These are phyloP conservation scores for Conger conger DNA, from an alignment of 2,113 vertebrate species.

Conservation along the genomic window DNA sequence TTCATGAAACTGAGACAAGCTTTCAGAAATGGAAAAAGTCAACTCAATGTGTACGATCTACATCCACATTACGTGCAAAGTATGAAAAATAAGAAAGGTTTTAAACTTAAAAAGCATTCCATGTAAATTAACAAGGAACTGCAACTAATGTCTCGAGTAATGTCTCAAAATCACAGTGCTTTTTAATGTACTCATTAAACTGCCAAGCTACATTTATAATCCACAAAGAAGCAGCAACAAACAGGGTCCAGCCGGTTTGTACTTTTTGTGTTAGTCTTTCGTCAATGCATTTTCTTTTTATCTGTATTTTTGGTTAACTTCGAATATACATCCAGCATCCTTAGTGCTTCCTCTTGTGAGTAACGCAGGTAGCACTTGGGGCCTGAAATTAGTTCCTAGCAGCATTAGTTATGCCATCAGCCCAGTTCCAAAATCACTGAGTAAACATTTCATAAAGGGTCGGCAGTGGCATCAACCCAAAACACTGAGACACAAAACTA, in stretches of 20 bases:
- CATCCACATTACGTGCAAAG: constrained; percentile 53
- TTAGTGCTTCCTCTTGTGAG: constrained; percentile 19
- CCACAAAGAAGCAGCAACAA: constrained; percentile 42
- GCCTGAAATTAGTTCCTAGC: constrained; percentile 21
- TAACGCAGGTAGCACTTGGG: constrained; percentile 21
- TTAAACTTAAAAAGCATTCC: constrained; percentile 34
- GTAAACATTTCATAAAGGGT: constrained; percentile 37
- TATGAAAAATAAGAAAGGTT: constrained; percentile 24
- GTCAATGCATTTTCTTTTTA: constrained; percentile 22
- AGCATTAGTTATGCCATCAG: constrained; percentile 34
- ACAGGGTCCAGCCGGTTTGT: constrained; percentile 59
- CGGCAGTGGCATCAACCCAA: constrained; percentile 38
- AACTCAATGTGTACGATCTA: constrained; percentile 25
- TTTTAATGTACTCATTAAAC: constrained; percentile 42
- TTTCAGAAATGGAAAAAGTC: constrained; percentile 30
- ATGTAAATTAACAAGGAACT: constrained; percentile 24
- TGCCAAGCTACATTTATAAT: constrained; percentile 45
- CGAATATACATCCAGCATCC: constrained; percentile 28
- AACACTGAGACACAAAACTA: constrained; percentile 16
- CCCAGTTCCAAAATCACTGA: constrained; percentile 34
- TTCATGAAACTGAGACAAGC: constrained; percentile 1
- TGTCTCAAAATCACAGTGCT: constrained; percentile 43
- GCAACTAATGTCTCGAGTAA: constrained; percentile 20
- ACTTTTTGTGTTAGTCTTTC: constrained; percentile 23
- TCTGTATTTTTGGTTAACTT: constrained; percentile 40